Evolutionary conservation across 2,113 vertebrate species (phyloP).

Genomic region (Amphilophus citrinellus): DNA sequence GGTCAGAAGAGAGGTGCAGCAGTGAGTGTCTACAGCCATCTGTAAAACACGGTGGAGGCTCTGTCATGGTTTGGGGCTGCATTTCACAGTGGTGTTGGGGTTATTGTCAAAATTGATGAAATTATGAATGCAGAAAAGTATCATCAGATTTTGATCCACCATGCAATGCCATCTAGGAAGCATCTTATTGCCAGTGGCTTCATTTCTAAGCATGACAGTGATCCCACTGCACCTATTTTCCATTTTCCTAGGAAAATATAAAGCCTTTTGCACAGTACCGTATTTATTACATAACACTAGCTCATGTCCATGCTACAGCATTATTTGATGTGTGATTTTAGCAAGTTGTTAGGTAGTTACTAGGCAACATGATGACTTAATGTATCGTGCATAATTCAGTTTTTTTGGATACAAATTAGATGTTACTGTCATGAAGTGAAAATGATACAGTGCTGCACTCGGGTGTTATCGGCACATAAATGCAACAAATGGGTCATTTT

Average conservation of each 20-base stretch:
- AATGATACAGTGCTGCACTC: not conserved
- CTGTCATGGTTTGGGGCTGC: not conserved
- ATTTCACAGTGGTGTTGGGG: not conserved
- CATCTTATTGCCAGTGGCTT: not conserved
- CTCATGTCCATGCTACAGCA: no score
- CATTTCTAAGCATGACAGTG: not conserved
- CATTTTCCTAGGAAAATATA: no score
- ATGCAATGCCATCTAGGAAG: not conserved
- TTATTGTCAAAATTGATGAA: not conserved
- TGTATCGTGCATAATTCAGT: not conserved
- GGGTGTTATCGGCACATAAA: not conserved
- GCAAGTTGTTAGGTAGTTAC: not conserved
- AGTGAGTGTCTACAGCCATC: not conserved
- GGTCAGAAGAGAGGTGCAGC: not conserved
- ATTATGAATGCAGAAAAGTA: not conserved
- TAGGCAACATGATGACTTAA: not conserved
- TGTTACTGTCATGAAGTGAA: not conserved
- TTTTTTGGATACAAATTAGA: not conserved
- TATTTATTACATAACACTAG: no score
- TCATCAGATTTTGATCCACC: not conserved
- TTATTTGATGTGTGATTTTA: rapidly evolving
- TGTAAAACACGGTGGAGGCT: not conserved
- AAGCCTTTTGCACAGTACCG: no score
- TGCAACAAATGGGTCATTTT: not conserved
- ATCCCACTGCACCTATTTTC: no score